These are phyloP conservation scores for Junonia oenone DNA, from an alignment of 2,888 invertebrate genomes.

Conservation along the genomic window DNA sequence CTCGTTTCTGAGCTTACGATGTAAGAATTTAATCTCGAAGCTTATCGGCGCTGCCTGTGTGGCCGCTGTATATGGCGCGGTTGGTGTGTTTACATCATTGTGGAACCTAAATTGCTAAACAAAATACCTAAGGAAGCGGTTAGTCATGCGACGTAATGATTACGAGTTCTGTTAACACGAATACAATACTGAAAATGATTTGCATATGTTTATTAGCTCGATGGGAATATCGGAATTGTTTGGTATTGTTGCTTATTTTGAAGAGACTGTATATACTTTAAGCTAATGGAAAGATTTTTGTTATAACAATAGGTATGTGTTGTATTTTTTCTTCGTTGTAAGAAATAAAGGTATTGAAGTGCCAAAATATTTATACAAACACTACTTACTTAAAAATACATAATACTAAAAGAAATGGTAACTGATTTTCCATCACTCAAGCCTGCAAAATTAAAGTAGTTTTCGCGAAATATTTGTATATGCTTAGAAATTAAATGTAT, in stretches of 20 bases:
- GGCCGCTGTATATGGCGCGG: slow-evolving; percentile 26
- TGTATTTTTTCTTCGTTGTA: too few relatives aligned
- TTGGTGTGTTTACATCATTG: slow-evolving; percentile 26
- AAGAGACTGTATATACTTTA: too few relatives aligned
- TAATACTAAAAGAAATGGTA: too few relatives aligned
- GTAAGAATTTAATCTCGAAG: slow-evolving; percentile 28
- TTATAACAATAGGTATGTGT: too few relatives aligned
- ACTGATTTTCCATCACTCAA: too few relatives aligned
- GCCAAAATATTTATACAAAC: too few relatives aligned
- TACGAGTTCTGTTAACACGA: slow-evolving; percentile 23
- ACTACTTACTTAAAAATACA: too few relatives aligned
- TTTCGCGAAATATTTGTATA: too few relatives aligned
- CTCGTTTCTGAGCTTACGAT: slow-evolving; percentile 24
- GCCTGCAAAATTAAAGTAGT: too few relatives aligned
- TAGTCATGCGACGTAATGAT: slow-evolving; percentile 20
- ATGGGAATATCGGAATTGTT: background rate
- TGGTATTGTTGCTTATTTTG: background rate
- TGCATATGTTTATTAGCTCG: background rate
- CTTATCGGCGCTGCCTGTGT: slow-evolving; percentile 26
- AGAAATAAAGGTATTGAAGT: too few relatives aligned
- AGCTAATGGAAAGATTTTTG: too few relatives aligned
- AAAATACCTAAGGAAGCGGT: slow-evolving; percentile 21
- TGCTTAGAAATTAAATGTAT: background rate
- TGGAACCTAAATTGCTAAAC: slow-evolving; percentile 22
- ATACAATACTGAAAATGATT: slow-evolving; percentile 4